phyloP scores from a whole-genome alignment of 2,797 vertebrate species.

The Lepus townsendii region DNA sequence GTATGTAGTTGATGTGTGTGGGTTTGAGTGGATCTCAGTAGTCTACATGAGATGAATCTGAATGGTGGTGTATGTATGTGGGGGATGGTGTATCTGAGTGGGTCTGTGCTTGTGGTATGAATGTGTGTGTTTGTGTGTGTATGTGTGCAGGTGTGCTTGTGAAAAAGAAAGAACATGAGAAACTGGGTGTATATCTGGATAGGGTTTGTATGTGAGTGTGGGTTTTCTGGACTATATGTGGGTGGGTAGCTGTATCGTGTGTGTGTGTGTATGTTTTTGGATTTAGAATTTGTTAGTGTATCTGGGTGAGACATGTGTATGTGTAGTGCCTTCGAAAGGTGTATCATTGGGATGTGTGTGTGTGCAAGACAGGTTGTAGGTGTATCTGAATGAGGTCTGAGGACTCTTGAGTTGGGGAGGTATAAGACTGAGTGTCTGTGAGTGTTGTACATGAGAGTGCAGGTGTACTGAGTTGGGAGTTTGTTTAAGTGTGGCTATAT shows the following conservation, averaged over 20 bases:
- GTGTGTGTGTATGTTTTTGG: conserved; percentile 30
- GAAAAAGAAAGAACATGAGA: neutral
- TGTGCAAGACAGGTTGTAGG: conserved; percentile 37
- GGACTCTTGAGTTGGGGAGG: neutral
- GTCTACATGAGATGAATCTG: conserved; percentile 16
- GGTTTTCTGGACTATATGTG: conserved; percentile 57
- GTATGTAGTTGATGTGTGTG: neutral
- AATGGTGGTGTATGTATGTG: neutral
- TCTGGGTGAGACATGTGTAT: conserved; percentile 31
- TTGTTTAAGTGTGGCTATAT: conserved; percentile 51
- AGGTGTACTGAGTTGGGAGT: conserved; percentile 36
- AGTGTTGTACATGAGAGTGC: conserved; percentile 38
- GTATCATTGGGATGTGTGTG: neutral
- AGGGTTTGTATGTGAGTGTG: conserved; percentile 43
- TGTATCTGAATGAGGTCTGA: neutral
- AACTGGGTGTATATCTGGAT: conserved; percentile 27
- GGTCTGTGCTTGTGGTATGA: neutral
- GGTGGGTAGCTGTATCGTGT: neutral
- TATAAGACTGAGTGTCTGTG: neutral
- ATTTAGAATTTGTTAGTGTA: conserved; percentile 52
- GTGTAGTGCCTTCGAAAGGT: conserved; percentile 49
- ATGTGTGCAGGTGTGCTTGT: neutral
- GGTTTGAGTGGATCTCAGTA: conserved; percentile 31
- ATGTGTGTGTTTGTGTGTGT: neutral
- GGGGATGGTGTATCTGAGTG: neutral